These are phyloP conservation scores for Phylloscopus trochilus DNA, from an alignment of 2,113 vertebrate species.

Conservation along the genomic window DNA sequence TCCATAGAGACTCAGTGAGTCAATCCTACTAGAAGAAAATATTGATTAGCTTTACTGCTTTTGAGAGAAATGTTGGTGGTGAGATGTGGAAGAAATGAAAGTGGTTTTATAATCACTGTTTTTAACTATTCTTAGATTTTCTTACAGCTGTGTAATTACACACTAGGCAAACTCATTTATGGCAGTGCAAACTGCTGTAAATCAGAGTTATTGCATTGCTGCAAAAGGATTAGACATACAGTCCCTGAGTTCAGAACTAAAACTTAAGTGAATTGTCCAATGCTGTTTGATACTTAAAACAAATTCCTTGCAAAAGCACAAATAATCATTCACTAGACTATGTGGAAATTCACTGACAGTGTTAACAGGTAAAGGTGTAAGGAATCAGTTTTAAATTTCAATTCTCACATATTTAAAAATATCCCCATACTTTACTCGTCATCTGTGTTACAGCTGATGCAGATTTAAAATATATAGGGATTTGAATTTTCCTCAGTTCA, in stretches of 20 bases:
- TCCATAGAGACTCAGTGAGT: background rate
- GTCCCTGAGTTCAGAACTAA: background rate
- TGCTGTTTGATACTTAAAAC: background rate
- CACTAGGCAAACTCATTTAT: background rate
- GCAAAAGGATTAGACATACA: background rate
- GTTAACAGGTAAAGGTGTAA: background rate
- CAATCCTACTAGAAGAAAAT: background rate
- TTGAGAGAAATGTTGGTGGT: background rate
- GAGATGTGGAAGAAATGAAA: background rate
- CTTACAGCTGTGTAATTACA: background rate
- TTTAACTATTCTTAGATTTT: background rate
- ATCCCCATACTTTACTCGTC: background rate
- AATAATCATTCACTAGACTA: background rate
- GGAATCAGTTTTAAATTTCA: background rate
- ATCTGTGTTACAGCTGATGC: background rate
- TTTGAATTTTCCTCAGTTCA: background rate
- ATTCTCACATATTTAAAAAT: background rate
- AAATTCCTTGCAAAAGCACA: background rate
- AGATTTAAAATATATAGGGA: background rate
- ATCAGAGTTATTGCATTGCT: background rate
- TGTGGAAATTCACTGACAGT: background rate
- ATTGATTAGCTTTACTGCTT: background rate
- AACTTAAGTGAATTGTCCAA: background rate
- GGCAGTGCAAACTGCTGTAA: background rate
- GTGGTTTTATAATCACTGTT: background rate